phyloP scores from a whole-genome alignment of 2,113 vertebrate genomes.

The Dasyornis broadbenti region DNA sequence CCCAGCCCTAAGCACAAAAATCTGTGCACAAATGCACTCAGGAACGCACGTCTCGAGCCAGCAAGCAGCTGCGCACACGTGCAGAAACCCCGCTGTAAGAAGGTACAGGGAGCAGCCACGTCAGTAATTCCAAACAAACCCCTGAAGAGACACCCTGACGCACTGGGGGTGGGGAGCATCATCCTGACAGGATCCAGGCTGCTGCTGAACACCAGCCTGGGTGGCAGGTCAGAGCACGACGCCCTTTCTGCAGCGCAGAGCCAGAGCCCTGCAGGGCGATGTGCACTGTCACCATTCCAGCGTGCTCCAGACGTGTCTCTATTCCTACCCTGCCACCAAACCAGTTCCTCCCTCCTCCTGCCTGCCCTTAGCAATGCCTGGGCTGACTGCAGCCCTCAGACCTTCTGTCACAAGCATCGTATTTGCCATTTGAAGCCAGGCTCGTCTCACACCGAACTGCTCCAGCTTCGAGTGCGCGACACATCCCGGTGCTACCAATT shows the following conservation, averaged over 20 bases:
- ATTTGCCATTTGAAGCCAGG: neutral
- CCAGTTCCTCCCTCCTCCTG: neutral
- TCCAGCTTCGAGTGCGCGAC: neutral
- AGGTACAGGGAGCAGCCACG: neutral
- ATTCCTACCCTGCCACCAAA: neutral
- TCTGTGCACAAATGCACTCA: neutral
- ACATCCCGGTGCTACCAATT: neutral
- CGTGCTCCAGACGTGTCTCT: neutral
- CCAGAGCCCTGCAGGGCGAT: neutral
- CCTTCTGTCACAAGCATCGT: neutral
- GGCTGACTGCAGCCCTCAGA: neutral
- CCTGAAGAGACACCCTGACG: neutral
- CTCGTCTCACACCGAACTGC: neutral
- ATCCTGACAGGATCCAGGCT: neutral
- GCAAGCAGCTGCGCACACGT: neutral
- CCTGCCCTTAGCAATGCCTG: neutral
- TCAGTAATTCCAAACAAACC: neutral
- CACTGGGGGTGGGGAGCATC: neutral
- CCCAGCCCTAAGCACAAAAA: neutral
- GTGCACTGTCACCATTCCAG: neutral
- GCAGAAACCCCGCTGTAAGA: neutral
- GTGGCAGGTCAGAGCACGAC: neutral
- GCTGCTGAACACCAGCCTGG: neutral
- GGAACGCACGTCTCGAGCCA: neutral
- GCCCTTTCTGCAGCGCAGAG: neutral